Conservation (phyloP, 2,113 vertebrate genomes). For the Cyprinodon variegatus region DNA sequence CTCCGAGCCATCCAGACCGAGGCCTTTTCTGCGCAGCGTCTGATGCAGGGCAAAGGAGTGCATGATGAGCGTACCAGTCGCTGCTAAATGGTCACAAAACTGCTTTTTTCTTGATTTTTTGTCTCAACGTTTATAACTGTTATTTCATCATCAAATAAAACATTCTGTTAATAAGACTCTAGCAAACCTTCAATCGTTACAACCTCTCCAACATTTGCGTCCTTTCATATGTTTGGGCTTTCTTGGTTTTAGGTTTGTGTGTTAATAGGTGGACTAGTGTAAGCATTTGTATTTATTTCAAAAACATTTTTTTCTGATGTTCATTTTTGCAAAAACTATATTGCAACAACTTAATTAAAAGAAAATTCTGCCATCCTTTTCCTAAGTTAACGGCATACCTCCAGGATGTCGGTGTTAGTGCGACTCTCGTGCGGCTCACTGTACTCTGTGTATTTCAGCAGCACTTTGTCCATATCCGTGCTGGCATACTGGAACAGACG, state of each 20-base stretch:
- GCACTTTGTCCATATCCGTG: constrained; percentile 95
- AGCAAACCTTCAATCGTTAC: neutral
- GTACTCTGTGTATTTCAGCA: constrained; percentile 97
- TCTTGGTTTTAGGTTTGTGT: neutral
- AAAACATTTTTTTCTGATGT: neutral
- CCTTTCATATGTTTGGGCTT: neutral
- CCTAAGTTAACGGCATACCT: constrained; percentile 76
- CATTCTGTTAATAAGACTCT: neutral
- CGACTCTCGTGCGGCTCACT: constrained; percentile 96
- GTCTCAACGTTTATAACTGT: neutral
- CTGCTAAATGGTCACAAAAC: neutral
- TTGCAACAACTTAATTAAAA: no score
- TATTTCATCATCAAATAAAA: neutral
- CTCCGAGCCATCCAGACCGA: constrained; percentile 85
- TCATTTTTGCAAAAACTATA: neutral
- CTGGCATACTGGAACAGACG: constrained; percentile 97
- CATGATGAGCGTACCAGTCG: neutral
- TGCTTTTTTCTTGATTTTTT: neutral
- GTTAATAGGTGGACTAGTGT: neutral
- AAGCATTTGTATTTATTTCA: neutral
- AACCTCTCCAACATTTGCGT: neutral
- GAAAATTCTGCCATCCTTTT: neutral
- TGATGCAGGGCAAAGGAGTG: constrained; percentile 54
- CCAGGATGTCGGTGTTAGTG: constrained; percentile 92
- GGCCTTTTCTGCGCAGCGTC: constrained; percentile 91